Evolutionary conservation across 2,888 invertebrate genomes (phyloP).

Genomic region (Gnatocerus cornutus): DNA sequence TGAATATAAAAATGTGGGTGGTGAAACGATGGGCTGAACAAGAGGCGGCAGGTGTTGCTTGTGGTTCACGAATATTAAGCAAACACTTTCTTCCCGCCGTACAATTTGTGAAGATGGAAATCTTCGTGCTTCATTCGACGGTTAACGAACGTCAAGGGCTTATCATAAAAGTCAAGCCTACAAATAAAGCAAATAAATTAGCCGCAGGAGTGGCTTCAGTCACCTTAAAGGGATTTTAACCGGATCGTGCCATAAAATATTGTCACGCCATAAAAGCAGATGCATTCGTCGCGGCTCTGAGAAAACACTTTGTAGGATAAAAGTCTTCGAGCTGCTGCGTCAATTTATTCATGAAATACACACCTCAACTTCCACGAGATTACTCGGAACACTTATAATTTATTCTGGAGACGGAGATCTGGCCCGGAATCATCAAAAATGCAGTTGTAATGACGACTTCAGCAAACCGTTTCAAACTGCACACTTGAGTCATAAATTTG

Average conservation of each 20-base stretch:
- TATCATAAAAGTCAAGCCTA: constrained; percentile 28
- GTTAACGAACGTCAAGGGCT: constrained; percentile 41
- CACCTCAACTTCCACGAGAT: constrained; percentile 30
- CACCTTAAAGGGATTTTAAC: constrained; percentile 36
- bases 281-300: constrained; percentile 16
- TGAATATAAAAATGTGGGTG: constrained; percentile 48
- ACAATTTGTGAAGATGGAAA: constrained; percentile 78
- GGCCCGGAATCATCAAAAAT: background rate
- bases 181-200: constrained; percentile 36
- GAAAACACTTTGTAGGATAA: constrained; percentile 33
- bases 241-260: constrained; percentile 21
- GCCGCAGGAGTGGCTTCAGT: constrained; percentile 23
- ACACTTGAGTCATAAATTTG: no score
- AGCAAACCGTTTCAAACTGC: no score
- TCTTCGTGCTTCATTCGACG: constrained; percentile 22
- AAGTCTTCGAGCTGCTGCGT: constrained; percentile 19
- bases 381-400: constrained; percentile 16
- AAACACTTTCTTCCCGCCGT: constrained; percentile 56
- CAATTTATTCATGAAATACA: constrained; percentile 36
- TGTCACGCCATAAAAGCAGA: constrained; percentile 32
- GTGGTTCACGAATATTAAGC: constrained; percentile 62
- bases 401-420: constrained; percentile 4
- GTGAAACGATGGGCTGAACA: constrained; percentile 22
- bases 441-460: background rate
- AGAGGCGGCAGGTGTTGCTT: constrained; percentile 61